These are phyloP conservation scores for Hesperophylax magnus DNA, from an alignment of 1,140 invertebrate genomes.

Conservation along the genomic window DNA sequence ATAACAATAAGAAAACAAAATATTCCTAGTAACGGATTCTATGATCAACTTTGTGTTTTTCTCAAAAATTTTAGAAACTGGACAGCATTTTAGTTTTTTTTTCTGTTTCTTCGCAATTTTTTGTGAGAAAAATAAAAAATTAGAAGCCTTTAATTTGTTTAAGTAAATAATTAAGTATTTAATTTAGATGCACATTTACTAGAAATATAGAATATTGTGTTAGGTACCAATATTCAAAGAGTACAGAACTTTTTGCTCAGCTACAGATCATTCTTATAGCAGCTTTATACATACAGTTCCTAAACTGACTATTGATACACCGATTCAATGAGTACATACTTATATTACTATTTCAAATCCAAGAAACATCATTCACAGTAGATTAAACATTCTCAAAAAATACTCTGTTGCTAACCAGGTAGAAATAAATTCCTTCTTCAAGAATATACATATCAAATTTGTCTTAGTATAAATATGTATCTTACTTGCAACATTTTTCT, in stretches of 20 bases:
- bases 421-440: constrained; percentile 24
- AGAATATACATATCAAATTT: constrained; percentile 26
- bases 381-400: constrained; percentile 34
- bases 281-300: neutral
- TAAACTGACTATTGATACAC: constrained; percentile 8
- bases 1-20: no score
- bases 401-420: neutral
- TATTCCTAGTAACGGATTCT: no score
- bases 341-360: neutral
- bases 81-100: no score
- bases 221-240: neutral
- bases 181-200: neutral
- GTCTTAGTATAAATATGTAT: neutral
- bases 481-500: no score
- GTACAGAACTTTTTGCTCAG: neutral
- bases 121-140: no score
- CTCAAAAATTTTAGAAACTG: no score
- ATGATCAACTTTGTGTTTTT: no score
- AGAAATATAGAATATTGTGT: neutral
- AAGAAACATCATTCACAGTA: constrained; percentile 7
- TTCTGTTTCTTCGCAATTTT: no score
- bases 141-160: neutral
- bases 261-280: neutral
- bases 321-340: neutral
- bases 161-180: neutral